A percentile compares a stretch with the other conserved stretches of the same genome.
Evolutionary conservation across 1,140 invertebrate species (phyloP).

Genomic region (Pachyrhynchus sulphureomaculatus): DNA sequence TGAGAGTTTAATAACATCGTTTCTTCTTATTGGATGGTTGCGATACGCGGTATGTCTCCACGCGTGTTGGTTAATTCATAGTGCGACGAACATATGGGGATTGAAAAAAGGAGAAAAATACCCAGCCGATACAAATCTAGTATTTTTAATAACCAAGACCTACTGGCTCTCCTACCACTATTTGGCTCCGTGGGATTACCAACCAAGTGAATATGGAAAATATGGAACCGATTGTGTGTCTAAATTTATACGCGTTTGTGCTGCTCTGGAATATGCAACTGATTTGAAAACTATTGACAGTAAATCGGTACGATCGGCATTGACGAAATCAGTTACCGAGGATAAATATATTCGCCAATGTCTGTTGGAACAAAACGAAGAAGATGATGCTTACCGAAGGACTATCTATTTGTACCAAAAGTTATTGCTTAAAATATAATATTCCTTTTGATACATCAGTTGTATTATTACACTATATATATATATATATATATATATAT

Average conservation of each 20-base stretch:
- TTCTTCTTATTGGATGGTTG: slow-evolving; percentile 60
- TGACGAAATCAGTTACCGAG: slow-evolving; percentile 57
- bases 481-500: too few relatives aligned
- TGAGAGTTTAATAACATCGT: slow-evolving; percentile 54
- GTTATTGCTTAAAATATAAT: too few relatives aligned
- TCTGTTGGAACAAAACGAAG: slow-evolving; percentile 52
- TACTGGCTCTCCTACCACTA: slow-evolving; percentile 81
- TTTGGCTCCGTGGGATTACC: slow-evolving; percentile 72
- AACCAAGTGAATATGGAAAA: slow-evolving; percentile 72
- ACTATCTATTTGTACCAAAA: slow-evolving; percentile 56
- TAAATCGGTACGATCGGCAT: slow-evolving; percentile 59
- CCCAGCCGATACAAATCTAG: slow-evolving; percentile 68
- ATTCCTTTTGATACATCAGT: too few relatives aligned
- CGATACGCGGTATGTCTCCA: slow-evolving; percentile 63
- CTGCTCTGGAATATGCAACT: slow-evolving; percentile 62
- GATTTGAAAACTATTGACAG: slow-evolving; percentile 65
- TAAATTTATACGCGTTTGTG: slow-evolving; percentile 66
- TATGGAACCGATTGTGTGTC: slow-evolving; percentile 67
- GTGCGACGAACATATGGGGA: slow-evolving; percentile 69
- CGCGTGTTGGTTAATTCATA: slow-evolving; percentile 69
- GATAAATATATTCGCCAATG: slow-evolving; percentile 57
- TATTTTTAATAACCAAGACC: slow-evolving; percentile 71
- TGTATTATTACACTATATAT: too few relatives aligned
- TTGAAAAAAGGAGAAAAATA: slow-evolving; percentile 67
- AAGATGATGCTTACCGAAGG: slow-evolving; percentile 49